phyloP scores from a whole-genome alignment of 53 echinoderm and acorn worm genomes.

The Echinarachnius parma region DNA sequence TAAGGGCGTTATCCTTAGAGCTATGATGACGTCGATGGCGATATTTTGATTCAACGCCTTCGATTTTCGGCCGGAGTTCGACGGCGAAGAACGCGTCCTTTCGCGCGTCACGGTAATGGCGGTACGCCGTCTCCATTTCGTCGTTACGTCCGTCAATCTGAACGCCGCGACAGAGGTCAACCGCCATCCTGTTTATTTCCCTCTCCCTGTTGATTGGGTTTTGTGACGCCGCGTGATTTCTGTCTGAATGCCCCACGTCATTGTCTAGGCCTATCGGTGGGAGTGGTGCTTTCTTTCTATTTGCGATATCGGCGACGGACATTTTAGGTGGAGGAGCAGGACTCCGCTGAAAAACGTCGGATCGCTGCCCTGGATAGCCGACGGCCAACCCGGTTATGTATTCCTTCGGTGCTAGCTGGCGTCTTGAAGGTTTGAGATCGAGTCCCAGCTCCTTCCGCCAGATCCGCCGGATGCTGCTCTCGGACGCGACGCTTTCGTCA shows the following conservation, averaged over 20 bases:
- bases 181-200: slow-evolving; percentile 16
- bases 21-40: background rate
- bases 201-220: background rate
- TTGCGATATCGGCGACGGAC: background rate
- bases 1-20: slow-evolving; percentile 7
- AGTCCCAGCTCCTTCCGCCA: slow-evolving; percentile 39
- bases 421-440: background rate
- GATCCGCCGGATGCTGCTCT: slow-evolving; percentile 25
- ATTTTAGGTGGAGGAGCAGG: slow-evolving; percentile 2
- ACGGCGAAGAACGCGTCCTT: slow-evolving; percentile 21
- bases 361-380: slow-evolving; percentile 15
- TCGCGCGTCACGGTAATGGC: slow-evolving; percentile 20
- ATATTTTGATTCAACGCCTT: slow-evolving; percentile 5
- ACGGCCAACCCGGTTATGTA: slow-evolving; percentile 34
- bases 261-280: slow-evolving; percentile 15
- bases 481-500: background rate
- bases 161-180: slow-evolving; percentile 17
- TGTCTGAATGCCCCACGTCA: too few species aligned
- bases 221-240: too few species aligned
- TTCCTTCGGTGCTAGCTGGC: background rate
- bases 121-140: background rate
- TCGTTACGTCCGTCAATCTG: background rate
- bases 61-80: background rate
- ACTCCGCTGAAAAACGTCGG: background rate
- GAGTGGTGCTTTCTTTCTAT: slow-evolving; percentile 4